Percentiles rank a stretch among this genome's conserved stretches.
Conservation (phyloP, 2,888 invertebrate species). For the Lochmaea crataegi region DNA sequence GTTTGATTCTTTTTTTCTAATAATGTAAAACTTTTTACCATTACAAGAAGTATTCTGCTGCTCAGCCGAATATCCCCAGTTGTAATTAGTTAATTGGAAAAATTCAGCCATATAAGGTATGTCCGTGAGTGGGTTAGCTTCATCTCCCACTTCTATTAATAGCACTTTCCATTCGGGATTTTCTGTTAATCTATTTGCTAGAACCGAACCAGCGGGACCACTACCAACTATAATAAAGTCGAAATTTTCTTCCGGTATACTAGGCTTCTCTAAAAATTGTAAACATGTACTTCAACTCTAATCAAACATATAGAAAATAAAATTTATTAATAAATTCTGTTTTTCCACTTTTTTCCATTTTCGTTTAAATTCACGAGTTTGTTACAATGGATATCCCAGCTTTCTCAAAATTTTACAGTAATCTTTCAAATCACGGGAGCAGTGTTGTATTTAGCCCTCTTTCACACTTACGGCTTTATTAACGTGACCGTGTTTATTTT, state of each 20-base stretch:
- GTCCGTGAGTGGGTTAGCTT: slow-evolving; percentile 67
- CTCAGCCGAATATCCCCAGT: slow-evolving; percentile 73
- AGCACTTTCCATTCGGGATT: slow-evolving; percentile 71
- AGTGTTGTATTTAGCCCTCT: too few species aligned
- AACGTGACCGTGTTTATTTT: too few species aligned
- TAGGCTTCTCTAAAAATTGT: slow-evolving; percentile 17
- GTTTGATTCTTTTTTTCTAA: too few species aligned
- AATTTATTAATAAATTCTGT: too few species aligned
- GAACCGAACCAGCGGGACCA: slow-evolving; percentile 77
- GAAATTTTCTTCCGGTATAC: slow-evolving; percentile 61
- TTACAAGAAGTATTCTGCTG: slow-evolving; percentile 65
- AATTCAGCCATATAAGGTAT: slow-evolving; percentile 68
- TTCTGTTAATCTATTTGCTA: slow-evolving; percentile 78
- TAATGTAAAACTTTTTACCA: slow-evolving; percentile 55
- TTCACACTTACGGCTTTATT: too few species aligned
- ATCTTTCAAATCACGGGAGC: too few species aligned
- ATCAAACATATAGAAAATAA: too few species aligned
- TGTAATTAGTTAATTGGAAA: slow-evolving; percentile 70
- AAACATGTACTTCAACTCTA: too few species aligned
- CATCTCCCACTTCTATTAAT: slow-evolving; percentile 74
- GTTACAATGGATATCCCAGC: too few species aligned
- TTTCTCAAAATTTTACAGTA: too few species aligned
- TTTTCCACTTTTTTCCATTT: too few species aligned
- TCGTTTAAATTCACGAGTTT: too few species aligned
- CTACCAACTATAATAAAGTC: slow-evolving; percentile 78